Evolutionary conservation across 2,113 vertebrate genomes (phyloP).

Genomic region (Misgurnus mizolepis): DNA sequence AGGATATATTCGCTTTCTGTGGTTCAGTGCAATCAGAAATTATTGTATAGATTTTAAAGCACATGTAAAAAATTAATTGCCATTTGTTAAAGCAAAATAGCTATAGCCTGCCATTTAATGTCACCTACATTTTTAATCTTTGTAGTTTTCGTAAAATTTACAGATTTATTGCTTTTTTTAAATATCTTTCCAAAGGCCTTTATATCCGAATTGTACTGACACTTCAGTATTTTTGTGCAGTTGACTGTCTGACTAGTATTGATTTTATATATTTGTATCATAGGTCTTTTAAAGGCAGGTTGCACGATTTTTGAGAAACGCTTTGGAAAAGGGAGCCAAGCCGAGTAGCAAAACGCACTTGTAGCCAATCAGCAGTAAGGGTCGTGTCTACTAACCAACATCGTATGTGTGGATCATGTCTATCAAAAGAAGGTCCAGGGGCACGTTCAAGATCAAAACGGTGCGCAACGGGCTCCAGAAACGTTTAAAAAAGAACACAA

Average conservation of each 20-base stretch:
- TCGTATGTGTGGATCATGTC: no score
- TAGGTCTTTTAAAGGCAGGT: no score
- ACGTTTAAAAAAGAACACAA: no score
- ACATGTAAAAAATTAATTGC: background rate
- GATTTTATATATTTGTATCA: background rate
- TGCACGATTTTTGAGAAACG: no score
- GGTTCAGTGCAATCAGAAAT: background rate
- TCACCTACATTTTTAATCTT: background rate
- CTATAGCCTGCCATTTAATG: background rate
- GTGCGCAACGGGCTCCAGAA: no score
- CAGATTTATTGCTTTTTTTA: background rate
- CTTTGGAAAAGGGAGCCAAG: no score
- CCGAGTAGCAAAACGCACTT: no score
- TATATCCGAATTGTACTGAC: background rate
- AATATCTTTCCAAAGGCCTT: background rate
- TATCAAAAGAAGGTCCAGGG: no score
- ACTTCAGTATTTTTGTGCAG: background rate
- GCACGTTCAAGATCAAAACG: no score
- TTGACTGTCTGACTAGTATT: slow-evolving; percentile 12
- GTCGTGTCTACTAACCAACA: no score
- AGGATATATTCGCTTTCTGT: background rate
- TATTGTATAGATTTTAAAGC: slow-evolving; percentile 1
- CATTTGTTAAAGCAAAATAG: slow-evolving; percentile 1
- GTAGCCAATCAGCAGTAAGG: no score
- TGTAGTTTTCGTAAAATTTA: background rate